Evolutionary conservation across 2,113 vertebrate species (phyloP).

Genomic region (Pelecanus crispus): DNA sequence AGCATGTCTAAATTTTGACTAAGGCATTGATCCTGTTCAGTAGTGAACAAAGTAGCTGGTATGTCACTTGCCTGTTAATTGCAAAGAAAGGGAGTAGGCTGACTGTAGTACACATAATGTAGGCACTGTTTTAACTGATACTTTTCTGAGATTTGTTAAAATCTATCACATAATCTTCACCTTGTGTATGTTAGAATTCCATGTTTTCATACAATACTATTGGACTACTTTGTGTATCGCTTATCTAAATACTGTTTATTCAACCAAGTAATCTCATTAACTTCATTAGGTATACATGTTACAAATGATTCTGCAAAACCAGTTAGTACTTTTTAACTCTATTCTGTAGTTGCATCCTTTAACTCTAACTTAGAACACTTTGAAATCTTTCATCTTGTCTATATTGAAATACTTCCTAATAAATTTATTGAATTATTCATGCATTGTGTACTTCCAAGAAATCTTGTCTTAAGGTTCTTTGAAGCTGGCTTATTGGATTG

Average conservation of each 20-base stretch:
- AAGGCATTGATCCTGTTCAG: background rate
- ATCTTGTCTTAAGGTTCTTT: background rate
- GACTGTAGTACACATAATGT: background rate
- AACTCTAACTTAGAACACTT: background rate
- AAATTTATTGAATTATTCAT: background rate
- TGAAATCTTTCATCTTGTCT: background rate
- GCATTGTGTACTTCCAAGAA: background rate
- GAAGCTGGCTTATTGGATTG: background rate
- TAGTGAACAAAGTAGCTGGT: background rate
- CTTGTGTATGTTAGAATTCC: background rate
- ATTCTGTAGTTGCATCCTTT: background rate
- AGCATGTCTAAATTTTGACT: background rate
- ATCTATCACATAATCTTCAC: background rate
- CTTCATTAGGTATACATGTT: background rate
- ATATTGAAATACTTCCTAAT: background rate
- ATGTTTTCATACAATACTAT: background rate
- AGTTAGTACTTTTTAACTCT: background rate
- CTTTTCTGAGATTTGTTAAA: background rate
- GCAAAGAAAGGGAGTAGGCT: background rate
- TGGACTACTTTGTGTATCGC: background rate
- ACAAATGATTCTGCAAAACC: background rate
- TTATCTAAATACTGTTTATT: background rate
- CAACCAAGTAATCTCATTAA: background rate
- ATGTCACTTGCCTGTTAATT: background rate
- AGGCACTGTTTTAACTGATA: background rate